Base-by-base conservation (phyloP, 23 tunicate species). In the Diplosoma virens region DNA sequence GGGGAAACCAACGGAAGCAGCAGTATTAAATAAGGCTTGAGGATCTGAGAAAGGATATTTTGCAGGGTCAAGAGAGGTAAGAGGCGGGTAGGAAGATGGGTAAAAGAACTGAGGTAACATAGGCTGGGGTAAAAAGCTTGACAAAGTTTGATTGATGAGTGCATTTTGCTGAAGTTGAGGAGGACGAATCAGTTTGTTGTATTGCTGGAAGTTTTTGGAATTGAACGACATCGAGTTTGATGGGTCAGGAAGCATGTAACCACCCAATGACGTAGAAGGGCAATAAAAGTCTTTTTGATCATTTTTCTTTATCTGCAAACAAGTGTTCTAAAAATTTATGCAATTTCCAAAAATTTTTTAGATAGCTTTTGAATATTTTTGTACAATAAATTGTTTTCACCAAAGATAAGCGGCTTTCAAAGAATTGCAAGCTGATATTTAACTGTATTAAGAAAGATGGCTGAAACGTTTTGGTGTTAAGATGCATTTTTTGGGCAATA, bases 31-130 rank as follows among this genome's bases (percentile, higher is more conserved):
- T 45, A 80, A 17, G 56, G 56, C 30, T 30, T 86, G 74, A 33
- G 67, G 73, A 21, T 71, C 84, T 46, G 31, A 20, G 37, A 63
- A 33, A 18, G 80, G 81, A 33, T 37, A 63, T 67, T 77, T 68
- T 20, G 83, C 31, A 5, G 67, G 78, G 37, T 82, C 81, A 23
- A 74, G n/a, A 1, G 73, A n/a, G 54, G 32, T 80, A 2, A 80
- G 26, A 1, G 78, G 85, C 32, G 85, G 76, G 67, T 71, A 79
- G 14, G 79, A 46, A 31, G 77, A 5, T 30, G 85, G 81, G 76
- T 63, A 86, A 53, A 79, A 73, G 7, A 53, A 59, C 25, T 71
- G 93, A 32, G 81, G 80, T 37, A 67, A 55, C 34, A 45, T 56
- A 1, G 81, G 85, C 21, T 55, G 93, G 47, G 85, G 79, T 53